Evolutionary conservation across 2,888 invertebrate genomes (phyloP).

Genomic region (Cheilosia urbana): DNA sequence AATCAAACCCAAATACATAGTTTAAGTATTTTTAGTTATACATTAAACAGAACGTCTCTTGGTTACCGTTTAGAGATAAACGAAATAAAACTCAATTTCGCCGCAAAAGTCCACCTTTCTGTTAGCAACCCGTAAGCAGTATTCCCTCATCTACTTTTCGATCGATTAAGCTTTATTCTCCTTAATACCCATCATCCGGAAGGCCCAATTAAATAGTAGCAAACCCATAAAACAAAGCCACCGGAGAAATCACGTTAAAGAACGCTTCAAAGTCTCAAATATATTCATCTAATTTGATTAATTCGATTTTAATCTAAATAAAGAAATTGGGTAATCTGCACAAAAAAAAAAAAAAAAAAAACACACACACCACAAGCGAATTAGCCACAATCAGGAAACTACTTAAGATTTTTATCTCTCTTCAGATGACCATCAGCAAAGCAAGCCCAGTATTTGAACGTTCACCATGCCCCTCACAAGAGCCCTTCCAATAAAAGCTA

Average conservation of each 20-base stretch:
- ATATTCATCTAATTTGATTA: constrained; percentile 22
- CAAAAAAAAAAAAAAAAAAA: constrained; percentile 7
- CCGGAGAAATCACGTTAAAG: constrained; percentile 11
- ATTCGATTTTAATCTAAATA: constrained; percentile 27
- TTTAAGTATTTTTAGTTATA: too few relatives aligned
- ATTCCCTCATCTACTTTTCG: too few relatives aligned
- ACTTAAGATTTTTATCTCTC: constrained; percentile 26
- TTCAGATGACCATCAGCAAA: constrained; percentile 26
- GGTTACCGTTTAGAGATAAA: not conserved
- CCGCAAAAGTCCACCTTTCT: not conserved
- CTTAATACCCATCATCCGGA: constrained; percentile 15
- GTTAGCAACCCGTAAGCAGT: not conserved
- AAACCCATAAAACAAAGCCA: constrained; percentile 15
- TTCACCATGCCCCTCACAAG: not conserved
- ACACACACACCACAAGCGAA: constrained; percentile 5
- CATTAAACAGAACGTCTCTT: too few relatives aligned
- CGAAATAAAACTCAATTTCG: not conserved
- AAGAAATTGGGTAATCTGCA: constrained; percentile 29
- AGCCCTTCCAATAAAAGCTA: not conserved
- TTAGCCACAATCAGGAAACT: constrained; percentile 36
- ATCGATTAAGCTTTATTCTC: too few relatives aligned
- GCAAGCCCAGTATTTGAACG: not conserved
- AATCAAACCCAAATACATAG: too few relatives aligned
- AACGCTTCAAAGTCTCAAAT: constrained; percentile 1
- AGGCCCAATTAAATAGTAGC: constrained; percentile 35